A percentile compares a stretch with the other conserved stretches of the same genome.
These are phyloP conservation scores for Eudemis profundana DNA, from an alignment of 2,888 invertebrate species.

Conservation along the genomic window DNA sequence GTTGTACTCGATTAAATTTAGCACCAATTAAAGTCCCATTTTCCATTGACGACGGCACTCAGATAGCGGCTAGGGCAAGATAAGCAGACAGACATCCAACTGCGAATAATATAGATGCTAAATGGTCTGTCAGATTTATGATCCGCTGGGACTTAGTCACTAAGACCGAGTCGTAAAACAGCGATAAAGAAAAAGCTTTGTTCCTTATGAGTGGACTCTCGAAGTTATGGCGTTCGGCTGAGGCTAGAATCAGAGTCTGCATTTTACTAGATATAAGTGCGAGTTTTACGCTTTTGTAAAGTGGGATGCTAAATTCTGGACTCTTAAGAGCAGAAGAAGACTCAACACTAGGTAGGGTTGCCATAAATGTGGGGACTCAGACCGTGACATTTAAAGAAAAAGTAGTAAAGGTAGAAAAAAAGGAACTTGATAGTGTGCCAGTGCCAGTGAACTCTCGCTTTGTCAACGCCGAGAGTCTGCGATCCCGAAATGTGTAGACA, in stretches of 20 bases:
- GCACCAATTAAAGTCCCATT: conserved; percentile 43
- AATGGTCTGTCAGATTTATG: conserved; percentile 42
- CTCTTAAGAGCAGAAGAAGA: no score
- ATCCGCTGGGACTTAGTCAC: conserved; percentile 30
- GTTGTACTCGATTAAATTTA: conserved; percentile 34
- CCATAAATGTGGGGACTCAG: no score
- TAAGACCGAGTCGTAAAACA: conserved; percentile 12
- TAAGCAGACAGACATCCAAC: conserved; percentile 37
- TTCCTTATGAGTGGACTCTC: conserved; percentile 19
- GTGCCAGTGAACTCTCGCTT: no score
- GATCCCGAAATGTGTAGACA: no score
- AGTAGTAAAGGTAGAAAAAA: no score
- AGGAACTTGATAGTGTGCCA: no score
- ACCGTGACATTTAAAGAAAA: no score
- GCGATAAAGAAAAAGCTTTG: conserved; percentile 42
- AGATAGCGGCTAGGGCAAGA: conserved; percentile 25
- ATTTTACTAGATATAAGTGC: neutral
- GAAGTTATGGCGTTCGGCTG: conserved; percentile 31
- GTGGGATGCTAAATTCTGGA: neutral
- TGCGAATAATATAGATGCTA: conserved; percentile 40
- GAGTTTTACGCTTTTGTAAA: neutral
- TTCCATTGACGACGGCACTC: conserved; percentile 25
- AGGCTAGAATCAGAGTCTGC: neutral
- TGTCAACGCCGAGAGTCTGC: no score
- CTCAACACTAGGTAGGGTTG: no score